Conservation (phyloP, 2,113 vertebrate genomes). For the Pituophis catenifer region DNA sequence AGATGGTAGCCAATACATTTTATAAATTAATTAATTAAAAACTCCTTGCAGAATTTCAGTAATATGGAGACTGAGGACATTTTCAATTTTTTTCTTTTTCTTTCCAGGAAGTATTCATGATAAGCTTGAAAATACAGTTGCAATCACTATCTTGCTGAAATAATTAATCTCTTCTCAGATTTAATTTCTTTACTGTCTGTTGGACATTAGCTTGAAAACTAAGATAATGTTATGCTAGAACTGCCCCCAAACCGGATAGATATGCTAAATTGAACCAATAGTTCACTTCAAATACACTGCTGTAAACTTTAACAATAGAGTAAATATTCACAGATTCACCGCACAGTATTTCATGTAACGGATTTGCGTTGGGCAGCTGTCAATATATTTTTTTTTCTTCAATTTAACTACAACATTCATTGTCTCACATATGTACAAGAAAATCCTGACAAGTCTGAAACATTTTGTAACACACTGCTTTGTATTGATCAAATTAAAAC, state of each 20-base stretch:
- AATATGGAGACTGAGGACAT: not conserved
- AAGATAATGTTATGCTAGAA: not conserved
- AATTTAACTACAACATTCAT: not conserved
- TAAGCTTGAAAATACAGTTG: not conserved
- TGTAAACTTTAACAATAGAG: not conserved
- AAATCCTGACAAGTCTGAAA: not conserved
- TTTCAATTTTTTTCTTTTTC: not conserved
- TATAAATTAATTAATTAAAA: not conserved
- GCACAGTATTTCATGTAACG: not conserved
- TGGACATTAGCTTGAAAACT: not conserved
- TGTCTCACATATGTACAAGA: not conserved
- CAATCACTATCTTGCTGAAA: not conserved
- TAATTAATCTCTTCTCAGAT: not conserved
- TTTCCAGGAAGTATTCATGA: not conserved
- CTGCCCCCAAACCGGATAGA: not conserved
- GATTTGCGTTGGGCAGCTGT: not conserved
- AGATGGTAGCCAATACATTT: not conserved
- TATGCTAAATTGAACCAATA: not conserved
- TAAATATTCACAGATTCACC: not conserved
- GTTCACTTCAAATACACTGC: not conserved
- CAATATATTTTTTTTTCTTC: not conserved
- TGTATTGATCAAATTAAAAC: not conserved
- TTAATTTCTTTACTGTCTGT: not conserved
- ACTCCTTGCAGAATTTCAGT: not conserved
- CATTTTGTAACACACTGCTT: not conserved